Base-by-base conservation (phyloP, 2,113 vertebrate genomes). In the Thunnus thynnus region DNA sequence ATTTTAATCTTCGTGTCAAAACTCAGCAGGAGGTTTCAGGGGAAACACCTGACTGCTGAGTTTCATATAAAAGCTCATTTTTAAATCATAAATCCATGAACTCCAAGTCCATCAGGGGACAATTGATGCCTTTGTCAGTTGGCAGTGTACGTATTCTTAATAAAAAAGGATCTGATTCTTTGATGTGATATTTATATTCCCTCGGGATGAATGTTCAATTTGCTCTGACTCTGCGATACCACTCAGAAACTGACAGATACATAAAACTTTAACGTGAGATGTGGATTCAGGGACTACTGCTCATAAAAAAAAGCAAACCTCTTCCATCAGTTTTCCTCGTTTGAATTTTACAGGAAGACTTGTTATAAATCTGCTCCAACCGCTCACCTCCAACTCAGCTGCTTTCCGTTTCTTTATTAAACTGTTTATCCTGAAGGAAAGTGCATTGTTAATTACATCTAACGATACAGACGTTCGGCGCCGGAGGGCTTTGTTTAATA, bases 361-460 rank as follows among this genome's bases (percentile, higher is more conserved):
- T 55, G 70, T 54, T 80, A 64, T 88, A 78, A 85, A 91, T 90
- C 78, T 82, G 70, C 46, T 73, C 32, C n/a, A 16, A 52, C 77
- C 76, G 14, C 76, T 87, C 89, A 82, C 73, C 73, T 75, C 52
- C 65, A 82, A 60, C 67, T 86, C 61, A 48, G 57, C 79, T 72
- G 76, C 61, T 85, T 78, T 86, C 83, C n/a, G n/a, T 46, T 85
- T 50, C 18, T 91, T 72, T 72, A 70, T 79, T 72, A 76, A 92
- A 83, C 71, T 84, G 86, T 89, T 91, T 87, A 86, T 89, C 82
- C 86, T 86, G 80, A 73, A 90, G 86, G 86, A 87, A 88, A 85
- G 78, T 80, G 78, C 66, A 85, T 86, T 74, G 80, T 91, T 95
- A 93, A 95, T 94, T 93, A 94, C 85, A 60, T 20, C 82, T 83